phyloP scores from a whole-genome alignment of 2,888 invertebrate genomes.

The Cremastinae sp. region DNA sequence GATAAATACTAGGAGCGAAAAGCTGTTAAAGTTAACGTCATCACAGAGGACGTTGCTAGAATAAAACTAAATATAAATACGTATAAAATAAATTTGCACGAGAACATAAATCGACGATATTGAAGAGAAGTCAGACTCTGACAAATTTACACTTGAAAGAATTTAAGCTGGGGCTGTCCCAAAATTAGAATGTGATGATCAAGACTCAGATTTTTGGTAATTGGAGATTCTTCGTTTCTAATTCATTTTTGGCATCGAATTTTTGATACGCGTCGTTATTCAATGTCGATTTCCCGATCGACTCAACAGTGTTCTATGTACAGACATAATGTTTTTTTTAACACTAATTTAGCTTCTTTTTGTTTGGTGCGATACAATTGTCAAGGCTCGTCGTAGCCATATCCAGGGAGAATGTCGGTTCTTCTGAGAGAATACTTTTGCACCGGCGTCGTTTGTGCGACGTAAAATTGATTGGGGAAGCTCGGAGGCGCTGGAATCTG shows the following conservation, averaged over 20 bases:
- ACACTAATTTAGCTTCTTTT: not conserved
- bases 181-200: not conserved
- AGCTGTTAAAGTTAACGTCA: too few relatives aligned
- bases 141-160: too few relatives aligned
- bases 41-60: too few relatives aligned
- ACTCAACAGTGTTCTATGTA: too few relatives aligned
- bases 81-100: not conserved
- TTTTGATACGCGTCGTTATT: too few relatives aligned
- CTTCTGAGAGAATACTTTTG: conserved; percentile 72
- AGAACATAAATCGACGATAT: too few relatives aligned
- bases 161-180: too few relatives aligned
- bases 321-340: not conserved
- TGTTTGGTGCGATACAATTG: not conserved
- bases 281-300: too few relatives aligned
- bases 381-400: conserved; percentile 68
- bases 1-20: too few relatives aligned
- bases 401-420: conserved; percentile 71
- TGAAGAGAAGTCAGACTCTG: too few relatives aligned
- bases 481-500: conserved; percentile 80
- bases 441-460: conserved; percentile 76
- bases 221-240: not conserved
- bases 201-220: too few relatives aligned
- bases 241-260: not conserved
- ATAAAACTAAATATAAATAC: not conserved
- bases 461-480: conserved; percentile 64